Conservation (phyloP, 2,888 invertebrate species). For the Noctua fimbriata region DNA sequence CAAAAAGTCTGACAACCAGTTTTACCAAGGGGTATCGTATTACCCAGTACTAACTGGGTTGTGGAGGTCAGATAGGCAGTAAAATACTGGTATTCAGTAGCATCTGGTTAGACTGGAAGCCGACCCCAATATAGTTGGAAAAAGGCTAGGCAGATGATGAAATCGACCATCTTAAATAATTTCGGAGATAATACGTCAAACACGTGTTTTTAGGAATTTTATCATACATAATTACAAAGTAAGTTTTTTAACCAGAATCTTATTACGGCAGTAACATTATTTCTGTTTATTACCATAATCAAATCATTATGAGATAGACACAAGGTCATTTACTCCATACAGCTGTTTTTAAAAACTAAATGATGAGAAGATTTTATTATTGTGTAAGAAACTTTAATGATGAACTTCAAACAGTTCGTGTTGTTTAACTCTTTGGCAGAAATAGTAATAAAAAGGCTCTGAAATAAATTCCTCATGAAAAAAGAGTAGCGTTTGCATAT, state of each 20-base stretch:
- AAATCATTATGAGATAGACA: conserved; percentile 30
- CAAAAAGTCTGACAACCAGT: too few species aligned
- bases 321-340: conserved; percentile 39
- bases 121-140: too few species aligned
- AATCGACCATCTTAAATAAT: neutral
- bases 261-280: conserved; percentile 7
- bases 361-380: conserved; percentile 39
- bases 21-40: too few species aligned
- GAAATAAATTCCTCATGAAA: neutral
- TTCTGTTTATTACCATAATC: conserved; percentile 39
- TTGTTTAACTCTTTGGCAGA: neutral
- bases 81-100: too few species aligned
- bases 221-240: neutral
- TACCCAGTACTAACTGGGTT: too few species aligned
- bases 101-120: too few species aligned
- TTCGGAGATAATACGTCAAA: neutral
- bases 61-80: too few species aligned
- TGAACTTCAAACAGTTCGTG: conserved; percentile 13
- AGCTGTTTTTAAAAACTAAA: conserved; percentile 40
- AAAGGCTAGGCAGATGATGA: too few species aligned
- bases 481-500: neutral
- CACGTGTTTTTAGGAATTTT: conserved; percentile 2
- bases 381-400: conserved; percentile 20
- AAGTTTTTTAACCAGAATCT: conserved; percentile 11
- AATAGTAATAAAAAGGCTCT: neutral